Conservation (phyloP, 2,888 invertebrate genomes). For the Tanypteryx hageni region DNA sequence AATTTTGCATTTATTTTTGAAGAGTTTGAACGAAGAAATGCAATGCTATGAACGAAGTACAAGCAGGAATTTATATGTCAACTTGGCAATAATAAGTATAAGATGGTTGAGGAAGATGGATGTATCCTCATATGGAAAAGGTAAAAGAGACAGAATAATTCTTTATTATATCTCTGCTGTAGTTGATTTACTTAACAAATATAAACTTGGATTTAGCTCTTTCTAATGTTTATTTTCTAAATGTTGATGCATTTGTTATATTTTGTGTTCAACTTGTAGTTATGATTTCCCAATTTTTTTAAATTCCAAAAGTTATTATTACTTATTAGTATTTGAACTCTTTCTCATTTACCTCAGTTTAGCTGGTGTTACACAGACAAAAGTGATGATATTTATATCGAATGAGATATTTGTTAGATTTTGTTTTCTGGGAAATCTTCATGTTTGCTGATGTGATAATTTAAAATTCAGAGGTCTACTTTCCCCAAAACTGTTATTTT, state of each 20-base stretch:
- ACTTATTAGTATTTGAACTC: too few species aligned
- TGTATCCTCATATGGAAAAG: neutral
- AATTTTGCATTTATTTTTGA: constrained; percentile 30
- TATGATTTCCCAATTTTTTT: neutral
- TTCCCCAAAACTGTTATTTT: too few species aligned
- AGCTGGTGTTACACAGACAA: too few species aligned
- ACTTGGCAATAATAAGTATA: constrained; percentile 32
- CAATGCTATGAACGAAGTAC: constrained; percentile 70
- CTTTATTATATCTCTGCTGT: too few species aligned
- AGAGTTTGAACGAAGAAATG: constrained; percentile 74
- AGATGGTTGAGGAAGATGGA: constrained; percentile 23
- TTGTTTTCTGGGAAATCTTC: too few species aligned
- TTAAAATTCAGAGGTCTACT: too few species aligned
- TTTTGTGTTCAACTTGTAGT: neutral
- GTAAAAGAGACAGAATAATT: neutral
- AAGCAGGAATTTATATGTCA: constrained; percentile 65
- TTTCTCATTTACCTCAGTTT: too few species aligned
- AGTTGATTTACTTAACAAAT: neutral
- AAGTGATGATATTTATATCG: too few species aligned
- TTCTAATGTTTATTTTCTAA: neutral
- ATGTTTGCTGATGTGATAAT: too few species aligned
- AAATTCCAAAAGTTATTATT: neutral
- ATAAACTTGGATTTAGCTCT: neutral
- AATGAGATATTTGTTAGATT: too few species aligned
- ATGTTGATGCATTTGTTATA: neutral